Percentiles rank a stretch among this genome's conserved stretches.
Evolutionary conservation across 1,140 invertebrate genomes (phyloP).

Genomic region (Papilio polyxenes): DNA sequence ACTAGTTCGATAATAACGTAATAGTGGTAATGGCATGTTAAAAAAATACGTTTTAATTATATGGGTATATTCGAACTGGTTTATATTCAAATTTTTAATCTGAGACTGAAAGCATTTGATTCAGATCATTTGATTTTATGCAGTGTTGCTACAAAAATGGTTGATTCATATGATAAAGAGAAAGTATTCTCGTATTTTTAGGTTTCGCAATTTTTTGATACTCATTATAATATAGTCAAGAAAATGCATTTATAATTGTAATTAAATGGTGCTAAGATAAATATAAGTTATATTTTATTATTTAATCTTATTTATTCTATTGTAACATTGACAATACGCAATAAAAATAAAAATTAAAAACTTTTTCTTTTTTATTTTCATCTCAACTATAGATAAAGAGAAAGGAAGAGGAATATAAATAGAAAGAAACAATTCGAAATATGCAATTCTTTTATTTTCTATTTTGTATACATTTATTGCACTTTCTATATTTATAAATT

Average conservation of each 20-base stretch:
- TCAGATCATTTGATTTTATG: background rate
- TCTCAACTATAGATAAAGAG: background rate
- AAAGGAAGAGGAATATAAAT: background rate
- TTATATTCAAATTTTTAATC: slow-evolving; percentile 19
- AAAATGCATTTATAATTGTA: slow-evolving; percentile 72
- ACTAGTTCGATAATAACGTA: slow-evolving; percentile 35
- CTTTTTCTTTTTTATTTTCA: background rate
- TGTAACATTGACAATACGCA: background rate
- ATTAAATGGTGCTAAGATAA: slow-evolving; percentile 69
- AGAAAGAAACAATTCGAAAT: background rate
- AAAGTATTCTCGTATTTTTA: slow-evolving; percentile 5
- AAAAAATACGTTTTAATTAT: background rate
- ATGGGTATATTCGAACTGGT: slow-evolving; percentile 34
- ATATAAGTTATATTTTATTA: slow-evolving; percentile 43
- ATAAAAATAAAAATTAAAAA: background rate
- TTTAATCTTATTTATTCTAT: slow-evolving; percentile 42
- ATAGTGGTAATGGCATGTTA: background rate
- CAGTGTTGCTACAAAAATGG: background rate
- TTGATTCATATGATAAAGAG: background rate
- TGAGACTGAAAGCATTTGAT: background rate
- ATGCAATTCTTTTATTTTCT: background rate
- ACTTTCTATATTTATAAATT: background rate
- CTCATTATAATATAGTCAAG: slow-evolving; percentile 70
- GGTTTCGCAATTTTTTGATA: slow-evolving; percentile 53
- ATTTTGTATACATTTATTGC: background rate